These are phyloP conservation scores for Blastobasis adustella DNA, from an alignment of 2,888 invertebrate species.

Conservation along the genomic window DNA sequence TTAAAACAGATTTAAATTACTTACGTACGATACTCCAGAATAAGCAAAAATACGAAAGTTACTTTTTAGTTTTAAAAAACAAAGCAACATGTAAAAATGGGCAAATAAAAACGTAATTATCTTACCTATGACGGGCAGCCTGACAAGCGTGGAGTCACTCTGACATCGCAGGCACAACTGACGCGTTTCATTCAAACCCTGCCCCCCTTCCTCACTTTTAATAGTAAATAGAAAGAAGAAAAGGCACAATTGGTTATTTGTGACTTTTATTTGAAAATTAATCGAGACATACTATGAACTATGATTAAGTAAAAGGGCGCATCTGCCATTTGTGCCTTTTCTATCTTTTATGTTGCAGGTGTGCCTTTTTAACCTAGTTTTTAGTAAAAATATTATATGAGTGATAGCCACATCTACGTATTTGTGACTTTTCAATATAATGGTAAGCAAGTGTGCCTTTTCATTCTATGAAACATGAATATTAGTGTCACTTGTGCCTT, in stretches of 20 bases:
- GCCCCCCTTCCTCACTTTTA: slow-evolving; percentile 2
- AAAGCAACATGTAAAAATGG: neutral
- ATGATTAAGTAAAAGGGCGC: slow-evolving; percentile 1
- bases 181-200: slow-evolving; percentile 4
- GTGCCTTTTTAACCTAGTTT: neutral
- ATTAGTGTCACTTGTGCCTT: neutral
- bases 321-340: slow-evolving; percentile 2
- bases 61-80: neutral
- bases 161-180: slow-evolving; percentile 2
- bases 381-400: neutral
- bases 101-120: neutral
- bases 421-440: neutral
- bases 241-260: slow-evolving; percentile 3
- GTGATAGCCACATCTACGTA: neutral
- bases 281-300: neutral
- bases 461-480: neutral
- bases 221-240: slow-evolving; percentile 2
- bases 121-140: neutral
- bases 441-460: neutral
- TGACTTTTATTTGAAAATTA: slow-evolving; percentile 1
- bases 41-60: neutral
- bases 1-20: neutral
- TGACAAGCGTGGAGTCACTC: slow-evolving; percentile 2
- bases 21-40: neutral
- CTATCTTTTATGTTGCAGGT: neutral